Conservation (phyloP, 2,113 vertebrate species). For the Aviceda subcristata region DNA sequence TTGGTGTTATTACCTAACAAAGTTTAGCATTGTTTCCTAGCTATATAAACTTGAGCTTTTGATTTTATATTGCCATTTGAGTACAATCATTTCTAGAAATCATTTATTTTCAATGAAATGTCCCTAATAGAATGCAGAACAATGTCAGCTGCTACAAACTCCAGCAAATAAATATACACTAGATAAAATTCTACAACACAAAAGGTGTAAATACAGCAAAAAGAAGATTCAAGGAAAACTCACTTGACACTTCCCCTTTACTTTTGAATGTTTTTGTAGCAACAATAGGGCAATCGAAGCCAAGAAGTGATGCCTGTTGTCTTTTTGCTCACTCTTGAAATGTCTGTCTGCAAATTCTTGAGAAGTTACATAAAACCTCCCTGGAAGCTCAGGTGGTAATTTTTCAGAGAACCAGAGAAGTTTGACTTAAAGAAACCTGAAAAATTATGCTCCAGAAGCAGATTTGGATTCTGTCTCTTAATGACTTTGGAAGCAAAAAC, state of each 20-base stretch:
- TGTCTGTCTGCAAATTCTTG: neutral
- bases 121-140: neutral
- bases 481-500: neutral
- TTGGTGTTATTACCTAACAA: neutral
- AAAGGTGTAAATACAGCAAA: neutral
- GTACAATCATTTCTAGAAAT: neutral
- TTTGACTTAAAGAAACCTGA: neutral
- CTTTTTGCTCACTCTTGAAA: neutral
- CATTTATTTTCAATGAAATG: neutral
- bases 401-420: neutral
- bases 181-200: neutral
- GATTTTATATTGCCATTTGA: neutral
- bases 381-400: neutral
- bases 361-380: neutral
- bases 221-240: neutral
- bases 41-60: neutral
- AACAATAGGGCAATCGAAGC: neutral
- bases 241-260: neutral
- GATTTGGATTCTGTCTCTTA: neutral
- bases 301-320: neutral
- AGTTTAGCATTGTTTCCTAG: neutral
- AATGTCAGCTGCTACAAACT: neutral
- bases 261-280: neutral
- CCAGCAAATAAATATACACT: neutral
- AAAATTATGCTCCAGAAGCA: neutral